Conservation (phyloP, 1,140 invertebrate genomes). For the Habropoda laboriosa region DNA sequence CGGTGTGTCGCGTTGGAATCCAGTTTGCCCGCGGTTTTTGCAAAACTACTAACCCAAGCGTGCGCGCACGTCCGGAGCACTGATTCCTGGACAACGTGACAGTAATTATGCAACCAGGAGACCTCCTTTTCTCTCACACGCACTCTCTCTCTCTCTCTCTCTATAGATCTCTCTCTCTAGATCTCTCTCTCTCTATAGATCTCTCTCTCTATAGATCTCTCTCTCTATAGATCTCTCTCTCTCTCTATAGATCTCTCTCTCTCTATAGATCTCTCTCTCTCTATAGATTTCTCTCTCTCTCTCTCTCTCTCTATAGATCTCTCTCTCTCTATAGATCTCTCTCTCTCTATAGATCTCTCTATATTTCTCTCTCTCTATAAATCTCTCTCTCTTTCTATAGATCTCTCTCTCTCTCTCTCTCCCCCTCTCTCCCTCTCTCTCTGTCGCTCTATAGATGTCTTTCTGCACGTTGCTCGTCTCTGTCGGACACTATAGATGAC, state of each 20-base stretch:
- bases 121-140: no score
- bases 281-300: no score
- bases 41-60: conserved; percentile 16
- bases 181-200: background rate
- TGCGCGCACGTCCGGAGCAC: conserved; percentile 38
- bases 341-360: background rate
- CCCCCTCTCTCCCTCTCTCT: background rate
- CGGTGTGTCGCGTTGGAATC: conserved; percentile 41
- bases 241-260: background rate
- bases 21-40: conserved; percentile 60
- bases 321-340: background rate
- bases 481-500: conserved; percentile 58
- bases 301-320: background rate
- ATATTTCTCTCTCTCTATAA: background rate
- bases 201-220: background rate
- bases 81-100: conserved; percentile 67
- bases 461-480: no score
- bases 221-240: background rate
- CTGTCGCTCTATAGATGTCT: no score
- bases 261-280: background rate
- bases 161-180: background rate
- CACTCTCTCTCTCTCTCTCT: background rate
- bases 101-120: conserved; percentile 67
- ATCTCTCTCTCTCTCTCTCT: no score
- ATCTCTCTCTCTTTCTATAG: no score